Base-by-base conservation (phyloP, 2,888 invertebrate genomes). In the Auanema freiburgensis region DNA sequence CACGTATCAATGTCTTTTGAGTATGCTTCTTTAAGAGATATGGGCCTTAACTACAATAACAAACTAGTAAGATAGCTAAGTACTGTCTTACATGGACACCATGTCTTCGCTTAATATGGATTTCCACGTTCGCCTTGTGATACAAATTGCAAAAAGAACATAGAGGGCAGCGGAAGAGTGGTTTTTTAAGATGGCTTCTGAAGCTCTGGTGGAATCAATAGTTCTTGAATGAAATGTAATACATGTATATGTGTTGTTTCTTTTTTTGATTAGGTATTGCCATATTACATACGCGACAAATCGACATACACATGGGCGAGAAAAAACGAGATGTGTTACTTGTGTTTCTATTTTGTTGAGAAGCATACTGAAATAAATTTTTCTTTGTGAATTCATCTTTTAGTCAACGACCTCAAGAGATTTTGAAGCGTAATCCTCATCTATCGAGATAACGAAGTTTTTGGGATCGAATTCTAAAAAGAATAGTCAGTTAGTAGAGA, bases 101-200 rank as follows among this genome's bases (percentile, higher is more conserved):
- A 33, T 33, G 33, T 33, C 33, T 24, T 11, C 33, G 24, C 24
- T 24, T 18, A 12, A 53, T 53, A 23, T 53, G 53, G 1, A 25
- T 24, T 53, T 53, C 53, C 1, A 53, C 24, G 16, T 53, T 53
- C n/a, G 25, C 53, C 33, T 53, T 53, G 24, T 53, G 53, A 24
- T 53, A 53, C 21, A 53, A 12, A 16, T 53, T 24, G 12, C 53
- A 24, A 10, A 24, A 25, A 4, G 16, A 16, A 10, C 53, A 53
- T 10, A 53, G 12, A 25, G 53, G 53, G 24, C 53, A 53, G 3
- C 24, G 21, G 53, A 25, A 53, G 12, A 53, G 11, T n/a, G 24
- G 18, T 24, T 53, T 53, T 12, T 33, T 10, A 11, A 53, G 24
- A 24, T 53, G 53, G 11, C 16, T 53, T 10, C 53, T 53, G 25